Evolutionary conservation across 2,113 vertebrate species (phyloP).

Genomic region (Dunckerocampus dactyliophorus): DNA sequence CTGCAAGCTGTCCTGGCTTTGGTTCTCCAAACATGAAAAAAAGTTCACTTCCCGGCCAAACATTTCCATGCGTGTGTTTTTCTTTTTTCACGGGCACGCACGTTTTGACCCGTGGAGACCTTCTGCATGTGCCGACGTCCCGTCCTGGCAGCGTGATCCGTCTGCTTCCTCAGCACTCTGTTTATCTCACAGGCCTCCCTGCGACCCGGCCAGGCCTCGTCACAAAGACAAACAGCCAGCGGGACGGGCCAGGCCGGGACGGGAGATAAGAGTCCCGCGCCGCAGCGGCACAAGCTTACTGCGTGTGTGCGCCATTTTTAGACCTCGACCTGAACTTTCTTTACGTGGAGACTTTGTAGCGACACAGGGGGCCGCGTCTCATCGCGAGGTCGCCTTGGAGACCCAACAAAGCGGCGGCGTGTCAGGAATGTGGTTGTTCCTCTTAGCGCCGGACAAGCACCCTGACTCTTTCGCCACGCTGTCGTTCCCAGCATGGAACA

Average conservation of each 20-base stretch:
- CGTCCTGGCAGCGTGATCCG: constrained; percentile 16
- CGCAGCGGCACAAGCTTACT: no score
- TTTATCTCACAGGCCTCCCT: not conserved
- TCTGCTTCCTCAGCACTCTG: constrained; percentile 52
- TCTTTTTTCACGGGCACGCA: not conserved
- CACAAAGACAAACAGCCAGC: no score
- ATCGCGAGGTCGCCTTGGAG: constrained; percentile 62
- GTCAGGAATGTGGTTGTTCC: constrained; percentile 66
- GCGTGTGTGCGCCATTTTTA: constrained; percentile 24
- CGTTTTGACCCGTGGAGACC: not conserved
- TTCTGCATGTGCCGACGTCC: not conserved
- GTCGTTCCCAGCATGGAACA: no score
- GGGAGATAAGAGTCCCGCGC: no score
- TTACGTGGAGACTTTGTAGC: no score
- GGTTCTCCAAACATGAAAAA: not conserved
- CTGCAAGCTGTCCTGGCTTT: not conserved
- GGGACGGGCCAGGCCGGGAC: not conserved
- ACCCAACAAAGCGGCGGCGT: constrained; percentile 69
- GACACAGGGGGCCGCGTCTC: not conserved
- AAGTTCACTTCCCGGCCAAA: not conserved
- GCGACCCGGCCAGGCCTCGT: no score
- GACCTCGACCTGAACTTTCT: constrained; percentile 18
- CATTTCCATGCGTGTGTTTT: not conserved
- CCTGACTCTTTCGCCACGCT: constrained; percentile 20
- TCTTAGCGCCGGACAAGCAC: constrained; percentile 33